Conservation (phyloP, 1,140 invertebrate species). For the Coenobita brevimanus region DNA sequence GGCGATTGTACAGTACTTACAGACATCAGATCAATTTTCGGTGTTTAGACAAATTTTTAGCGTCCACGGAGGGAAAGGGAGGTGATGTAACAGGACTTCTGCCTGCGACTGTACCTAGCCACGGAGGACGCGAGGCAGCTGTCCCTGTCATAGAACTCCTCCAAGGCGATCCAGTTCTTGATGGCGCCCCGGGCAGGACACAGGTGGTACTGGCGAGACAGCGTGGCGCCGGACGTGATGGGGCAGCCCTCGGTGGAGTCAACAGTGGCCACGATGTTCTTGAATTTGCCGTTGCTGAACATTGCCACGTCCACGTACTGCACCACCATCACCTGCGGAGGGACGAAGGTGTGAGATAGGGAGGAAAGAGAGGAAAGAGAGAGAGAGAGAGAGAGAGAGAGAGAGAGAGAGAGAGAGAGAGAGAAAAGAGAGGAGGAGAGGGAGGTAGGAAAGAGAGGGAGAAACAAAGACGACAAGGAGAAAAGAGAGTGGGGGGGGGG, state of each 20-base stretch:
- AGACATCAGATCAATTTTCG: too few relatives aligned
- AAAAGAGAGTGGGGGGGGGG: too few relatives aligned
- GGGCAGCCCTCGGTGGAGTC: conserved; percentile 85
- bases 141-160: conserved; percentile 83
- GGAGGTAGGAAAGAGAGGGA: too few relatives aligned
- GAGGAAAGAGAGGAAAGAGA: neutral
- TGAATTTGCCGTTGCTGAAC: conserved; percentile 98
- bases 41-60: too few relatives aligned
- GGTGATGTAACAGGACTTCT: conserved; percentile 80
- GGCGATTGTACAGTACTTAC: too few relatives aligned
- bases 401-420: too few relatives aligned
- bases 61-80: conserved; percentile 92
- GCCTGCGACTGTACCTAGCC: conserved; percentile 74
- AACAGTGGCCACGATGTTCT: conserved; percentile 92
- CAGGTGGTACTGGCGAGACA: conserved; percentile 80
- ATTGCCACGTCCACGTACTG: conserved; percentile 98
- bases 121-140: conserved; percentile 83
- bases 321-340: conserved; percentile 81
- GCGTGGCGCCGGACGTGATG: conserved; percentile 77
- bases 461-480: too few relatives aligned
- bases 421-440: too few relatives aligned
- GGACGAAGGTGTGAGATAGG: neutral
- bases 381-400: too few relatives aligned
- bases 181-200: conserved; percentile 83
- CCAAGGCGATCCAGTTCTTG: conserved; percentile 87